A percentile compares a stretch with the other conserved stretches of the same genome.
These are phyloP conservation scores for Dermochelys coriacea DNA, from an alignment of 2,797 vertebrate genomes.

Conservation along the genomic window DNA sequence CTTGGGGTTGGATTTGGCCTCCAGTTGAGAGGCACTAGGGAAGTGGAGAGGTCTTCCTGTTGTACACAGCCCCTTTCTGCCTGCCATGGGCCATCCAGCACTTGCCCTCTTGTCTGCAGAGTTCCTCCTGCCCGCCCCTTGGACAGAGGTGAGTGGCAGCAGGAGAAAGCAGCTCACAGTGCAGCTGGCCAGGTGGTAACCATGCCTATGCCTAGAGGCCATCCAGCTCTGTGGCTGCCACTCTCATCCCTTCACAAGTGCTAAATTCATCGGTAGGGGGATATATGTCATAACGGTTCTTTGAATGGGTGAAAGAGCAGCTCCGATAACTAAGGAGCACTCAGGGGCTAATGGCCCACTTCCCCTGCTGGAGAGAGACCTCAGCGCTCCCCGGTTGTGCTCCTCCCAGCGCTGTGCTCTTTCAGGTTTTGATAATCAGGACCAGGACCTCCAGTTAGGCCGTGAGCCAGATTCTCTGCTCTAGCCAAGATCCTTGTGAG, in stretches of 20 bases:
- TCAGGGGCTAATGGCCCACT: not conserved
- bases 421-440: not conserved
- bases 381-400: too few species aligned
- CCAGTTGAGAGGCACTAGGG: not conserved
- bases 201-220: not conserved
- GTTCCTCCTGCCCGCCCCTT: not conserved
- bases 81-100: too few species aligned
- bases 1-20: not conserved
- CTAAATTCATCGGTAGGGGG: not conserved
- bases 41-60: not conserved
- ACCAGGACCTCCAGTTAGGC: not conserved
- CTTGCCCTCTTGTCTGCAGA: not conserved
- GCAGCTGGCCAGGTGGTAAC: not conserved
- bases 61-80: not conserved
- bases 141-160: not conserved
- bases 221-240: not conserved
- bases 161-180: not conserved
- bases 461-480: not conserved
- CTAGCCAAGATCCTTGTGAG: not conserved
- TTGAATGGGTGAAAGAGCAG: not conserved
- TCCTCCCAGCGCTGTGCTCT: too few species aligned
- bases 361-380: not conserved
- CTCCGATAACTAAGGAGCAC: not conserved
- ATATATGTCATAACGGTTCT: not conserved
- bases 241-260: not conserved